These are phyloP conservation scores for Agrotis puta DNA, from an alignment of 2,888 invertebrate genomes.

Conservation along the genomic window DNA sequence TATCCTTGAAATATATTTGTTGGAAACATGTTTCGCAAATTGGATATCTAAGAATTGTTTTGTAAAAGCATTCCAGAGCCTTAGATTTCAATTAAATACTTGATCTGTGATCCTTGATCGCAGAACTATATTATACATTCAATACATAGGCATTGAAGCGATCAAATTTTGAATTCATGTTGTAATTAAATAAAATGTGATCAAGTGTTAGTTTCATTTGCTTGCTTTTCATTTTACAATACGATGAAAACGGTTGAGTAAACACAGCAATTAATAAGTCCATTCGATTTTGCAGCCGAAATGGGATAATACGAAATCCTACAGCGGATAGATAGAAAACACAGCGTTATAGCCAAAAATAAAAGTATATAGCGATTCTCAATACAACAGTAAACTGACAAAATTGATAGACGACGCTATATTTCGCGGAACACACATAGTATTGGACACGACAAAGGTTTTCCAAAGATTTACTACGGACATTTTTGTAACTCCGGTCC, in stretches of 20 bases:
- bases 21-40: slow-evolving; percentile 16
- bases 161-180: slow-evolving; percentile 14
- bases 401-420: slow-evolving; percentile 48
- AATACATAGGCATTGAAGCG: background rate
- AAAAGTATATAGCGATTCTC: slow-evolving; percentile 34
- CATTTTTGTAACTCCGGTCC: slow-evolving; percentile 39
- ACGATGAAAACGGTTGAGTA: slow-evolving; percentile 21
- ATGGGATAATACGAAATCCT: slow-evolving; percentile 13
- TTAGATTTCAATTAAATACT: slow-evolving; percentile 26
- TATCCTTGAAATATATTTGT: slow-evolving; percentile 6
- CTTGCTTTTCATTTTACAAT: slow-evolving; percentile 24
- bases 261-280: slow-evolving; percentile 1
- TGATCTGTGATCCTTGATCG: slow-evolving; percentile 16
- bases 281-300: slow-evolving; percentile 11
- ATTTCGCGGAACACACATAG: slow-evolving; percentile 39
- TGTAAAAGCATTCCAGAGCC: slow-evolving; percentile 13
- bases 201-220: slow-evolving; percentile 6
- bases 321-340: background rate
- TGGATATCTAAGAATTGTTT: slow-evolving; percentile 17
- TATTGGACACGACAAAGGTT: slow-evolving; percentile 54
- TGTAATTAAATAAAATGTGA: slow-evolving; percentile 17
- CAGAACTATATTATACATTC: slow-evolving; percentile 6
- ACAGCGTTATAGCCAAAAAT: slow-evolving; percentile 4
- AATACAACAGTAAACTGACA: slow-evolving; percentile 21
- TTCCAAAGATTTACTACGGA: slow-evolving; percentile 49